Evolutionary conservation across 2,113 vertebrate genomes (phyloP), one percentile per base, ranked within the genome.

Genomic region (Tetrao urogallus): DNA sequence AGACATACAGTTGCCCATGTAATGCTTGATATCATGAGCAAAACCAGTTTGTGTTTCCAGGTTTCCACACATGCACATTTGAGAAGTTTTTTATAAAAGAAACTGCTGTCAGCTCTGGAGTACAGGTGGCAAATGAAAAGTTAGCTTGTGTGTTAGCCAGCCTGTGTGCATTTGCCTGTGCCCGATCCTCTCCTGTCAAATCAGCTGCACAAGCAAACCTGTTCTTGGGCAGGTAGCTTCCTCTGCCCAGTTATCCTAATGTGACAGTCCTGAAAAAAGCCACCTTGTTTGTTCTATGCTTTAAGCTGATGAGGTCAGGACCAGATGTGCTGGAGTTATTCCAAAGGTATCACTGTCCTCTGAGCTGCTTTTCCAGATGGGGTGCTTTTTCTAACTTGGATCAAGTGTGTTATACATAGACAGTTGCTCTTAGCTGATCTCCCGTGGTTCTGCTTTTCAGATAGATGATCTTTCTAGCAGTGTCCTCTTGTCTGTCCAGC

Each of bases 91-190:
- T 32, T 15, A 27, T 24, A 48, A 11, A 52, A 22, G 28, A 86
- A 70, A 71, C 28, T 30, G 42, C 8, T 65, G 1, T 60, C 57
- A 91, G n/a, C 47, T 58, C 17, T 86, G 67, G 77, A 48, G 34
- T 38, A 8, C 0, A 0, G 58, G 15, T 5, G 22, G 50, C 28
- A 34, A 19, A 21, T 36, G 64, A 52, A 27, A 40, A 0, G 1
- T 64, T 64, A 40, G 5, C 40, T 61, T 3, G 34, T 36, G 38
- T 60, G 20, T 45, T 52, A 65, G 48, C 40, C 60, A 32, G 11
- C 6, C 13, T n/a, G 40, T 1, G 1, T 57, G 28, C 6, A 0
- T 34, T 89, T 54, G n/a, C 42, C 42, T 71, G n/a, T 19, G 0
- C 0, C 16, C 20, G 13, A 15, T 45, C 13, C 47, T 45, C 27